Percentiles rank a stretch among this genome's conserved stretches.
These are phyloP conservation scores for Physeter macrocephalus DNA, from an alignment of 2,113 vertebrate genomes.

Conservation along the genomic window DNA sequence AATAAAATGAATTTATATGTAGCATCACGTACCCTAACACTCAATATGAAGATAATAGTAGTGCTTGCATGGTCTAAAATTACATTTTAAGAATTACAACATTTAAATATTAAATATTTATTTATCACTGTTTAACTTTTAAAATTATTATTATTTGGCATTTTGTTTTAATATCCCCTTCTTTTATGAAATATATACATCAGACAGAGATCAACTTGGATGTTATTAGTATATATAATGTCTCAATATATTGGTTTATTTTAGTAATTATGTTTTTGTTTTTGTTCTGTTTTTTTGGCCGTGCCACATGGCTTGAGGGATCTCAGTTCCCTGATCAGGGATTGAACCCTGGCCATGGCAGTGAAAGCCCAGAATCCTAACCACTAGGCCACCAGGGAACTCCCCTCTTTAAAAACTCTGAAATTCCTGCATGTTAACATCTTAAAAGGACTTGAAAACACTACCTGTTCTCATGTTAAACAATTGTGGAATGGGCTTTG, in stretches of 20 bases:
- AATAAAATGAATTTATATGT: background rate
- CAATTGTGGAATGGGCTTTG: background rate
- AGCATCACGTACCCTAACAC: background rate
- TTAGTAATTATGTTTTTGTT: background rate
- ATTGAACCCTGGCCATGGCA: no score
- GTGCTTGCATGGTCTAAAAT: background rate
- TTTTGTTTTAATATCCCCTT: background rate
- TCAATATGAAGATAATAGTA: background rate
- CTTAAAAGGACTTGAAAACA: background rate
- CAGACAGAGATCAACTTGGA: background rate
- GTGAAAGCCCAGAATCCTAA: no score
- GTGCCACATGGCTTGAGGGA: no score
- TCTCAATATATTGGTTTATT: background rate
- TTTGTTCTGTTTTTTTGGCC: no score
- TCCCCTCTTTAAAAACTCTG: background rate
- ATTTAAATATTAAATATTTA: background rate
- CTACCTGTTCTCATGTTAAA: background rate
- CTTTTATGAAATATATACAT: background rate
- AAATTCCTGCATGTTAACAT: background rate
- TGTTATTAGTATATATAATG: background rate
- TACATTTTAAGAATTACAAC: background rate
- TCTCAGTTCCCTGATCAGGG: no score
- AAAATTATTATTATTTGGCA: background rate
- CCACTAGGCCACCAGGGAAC: no score
- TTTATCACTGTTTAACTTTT: background rate